Conservation (phyloP, 2,797 vertebrate genomes). For the Cuculus canorus region DNA sequence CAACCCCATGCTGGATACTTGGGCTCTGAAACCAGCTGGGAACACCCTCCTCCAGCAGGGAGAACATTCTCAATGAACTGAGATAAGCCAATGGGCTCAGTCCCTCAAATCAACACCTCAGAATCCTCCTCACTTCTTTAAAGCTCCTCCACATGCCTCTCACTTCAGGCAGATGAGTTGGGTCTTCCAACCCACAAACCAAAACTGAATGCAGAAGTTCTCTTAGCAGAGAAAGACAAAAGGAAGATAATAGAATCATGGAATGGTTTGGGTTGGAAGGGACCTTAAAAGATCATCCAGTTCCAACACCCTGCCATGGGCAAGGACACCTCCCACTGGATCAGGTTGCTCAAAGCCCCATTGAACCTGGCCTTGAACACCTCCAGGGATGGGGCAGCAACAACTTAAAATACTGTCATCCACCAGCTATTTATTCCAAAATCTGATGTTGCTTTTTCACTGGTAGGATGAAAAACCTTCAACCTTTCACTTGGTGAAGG, state of each 20-base stretch:
- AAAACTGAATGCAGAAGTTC: not conserved
- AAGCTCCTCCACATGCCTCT: not conserved
- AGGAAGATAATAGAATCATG: not conserved
- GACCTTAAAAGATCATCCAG: too few species aligned
- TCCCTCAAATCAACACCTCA: not conserved
- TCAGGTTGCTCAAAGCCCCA: too few species aligned
- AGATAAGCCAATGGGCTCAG: not conserved
- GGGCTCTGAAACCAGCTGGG: not conserved
- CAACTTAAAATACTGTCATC: not conserved
- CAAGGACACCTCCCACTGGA: too few species aligned
- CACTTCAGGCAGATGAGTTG: fast-evolving
- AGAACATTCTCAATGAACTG: not conserved
- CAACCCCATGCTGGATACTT: not conserved
- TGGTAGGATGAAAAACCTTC: not conserved
- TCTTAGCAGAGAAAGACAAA: not conserved
- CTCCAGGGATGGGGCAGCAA: too few species aligned
- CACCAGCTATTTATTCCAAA: not conserved
- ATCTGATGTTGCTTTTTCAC: not conserved
- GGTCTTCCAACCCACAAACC: not conserved
- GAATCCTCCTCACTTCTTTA: not conserved
- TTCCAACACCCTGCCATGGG: too few species aligned
- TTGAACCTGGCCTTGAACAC: too few species aligned
- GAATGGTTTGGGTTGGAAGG: too few species aligned
- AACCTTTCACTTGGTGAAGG: not conserved
- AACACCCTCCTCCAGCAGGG: not conserved